Evolutionary conservation across 2,888 invertebrate species (phyloP).

Genomic region (Scaeva pyrastri): DNA sequence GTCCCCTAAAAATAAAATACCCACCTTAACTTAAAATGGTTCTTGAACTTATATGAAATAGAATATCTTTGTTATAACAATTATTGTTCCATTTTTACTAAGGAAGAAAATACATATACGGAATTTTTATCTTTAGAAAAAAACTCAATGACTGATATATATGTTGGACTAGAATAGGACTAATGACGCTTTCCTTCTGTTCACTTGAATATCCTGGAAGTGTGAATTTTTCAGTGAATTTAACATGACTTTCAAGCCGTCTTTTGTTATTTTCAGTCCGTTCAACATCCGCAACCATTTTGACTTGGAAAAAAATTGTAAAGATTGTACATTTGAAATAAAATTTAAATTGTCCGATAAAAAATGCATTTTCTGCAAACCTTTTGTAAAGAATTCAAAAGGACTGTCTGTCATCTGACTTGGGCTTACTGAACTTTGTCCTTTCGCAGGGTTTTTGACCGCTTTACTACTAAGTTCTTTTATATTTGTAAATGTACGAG

Average conservation of each 20-base stretch:
- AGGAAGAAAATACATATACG: not conserved
- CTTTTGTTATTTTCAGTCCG: conserved; percentile 4
- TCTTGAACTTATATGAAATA: not conserved
- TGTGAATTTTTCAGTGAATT: not conserved
- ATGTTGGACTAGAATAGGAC: not conserved
- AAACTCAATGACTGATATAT: not conserved
- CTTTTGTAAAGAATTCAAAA: not conserved
- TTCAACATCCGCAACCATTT: not conserved
- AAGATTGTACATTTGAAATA: not conserved
- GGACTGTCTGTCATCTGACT: not conserved
- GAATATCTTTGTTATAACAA: not conserved
- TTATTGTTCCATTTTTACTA: not conserved
- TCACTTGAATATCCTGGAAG: not conserved
- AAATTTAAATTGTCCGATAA: not conserved
- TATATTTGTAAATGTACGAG: not conserved
- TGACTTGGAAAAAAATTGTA: conserved; percentile 3
- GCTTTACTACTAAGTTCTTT: conserved; percentile 10
- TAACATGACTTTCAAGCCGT: no score
- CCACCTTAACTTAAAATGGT: no score
- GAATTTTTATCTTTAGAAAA: not conserved
- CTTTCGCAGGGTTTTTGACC: conserved; percentile 6
- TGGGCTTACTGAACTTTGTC: not conserved
- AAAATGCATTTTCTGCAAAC: not conserved
- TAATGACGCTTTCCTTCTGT: not conserved
- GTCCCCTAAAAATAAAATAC: no score